These are phyloP conservation scores for Pangasius krempfi DNA, from an alignment of 2,797 vertebrate species.

Conservation along the genomic window DNA sequence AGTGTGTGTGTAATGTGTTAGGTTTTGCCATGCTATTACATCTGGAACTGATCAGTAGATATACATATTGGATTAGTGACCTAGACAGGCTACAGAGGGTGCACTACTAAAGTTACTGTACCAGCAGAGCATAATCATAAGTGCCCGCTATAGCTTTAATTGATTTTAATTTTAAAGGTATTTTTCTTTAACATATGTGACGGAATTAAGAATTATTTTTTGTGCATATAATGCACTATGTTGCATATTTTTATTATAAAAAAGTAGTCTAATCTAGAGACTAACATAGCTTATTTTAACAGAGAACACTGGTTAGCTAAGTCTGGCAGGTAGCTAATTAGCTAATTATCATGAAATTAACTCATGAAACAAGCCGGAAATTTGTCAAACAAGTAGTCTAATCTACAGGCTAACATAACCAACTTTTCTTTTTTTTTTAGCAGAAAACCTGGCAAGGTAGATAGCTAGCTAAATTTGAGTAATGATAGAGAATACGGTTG, in stretches of 20 bases:
- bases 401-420: background rate
- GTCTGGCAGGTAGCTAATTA: background rate
- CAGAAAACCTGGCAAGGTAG: background rate
- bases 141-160: background rate
- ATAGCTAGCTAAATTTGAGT: background rate
- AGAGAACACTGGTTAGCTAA: background rate
- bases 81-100: background rate
- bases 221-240: background rate
- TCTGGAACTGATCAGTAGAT: background rate
- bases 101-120: background rate
- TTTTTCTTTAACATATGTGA: too few relatives aligned
- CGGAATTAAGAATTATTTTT: too few relatives aligned
- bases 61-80: constrained; percentile 11
- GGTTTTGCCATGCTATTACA: background rate
- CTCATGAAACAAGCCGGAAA: background rate
- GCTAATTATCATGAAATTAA: background rate
- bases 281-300: background rate
- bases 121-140: background rate
- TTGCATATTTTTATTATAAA: background rate
- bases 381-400: background rate
- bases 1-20: background rate
- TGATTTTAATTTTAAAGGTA: background rate
- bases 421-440: background rate
- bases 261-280: background rate
- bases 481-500: background rate